These are phyloP conservation scores for Lepetodrilus schrolli DNA, from an alignment of 2,888 invertebrate genomes.

Conservation along the genomic window DNA sequence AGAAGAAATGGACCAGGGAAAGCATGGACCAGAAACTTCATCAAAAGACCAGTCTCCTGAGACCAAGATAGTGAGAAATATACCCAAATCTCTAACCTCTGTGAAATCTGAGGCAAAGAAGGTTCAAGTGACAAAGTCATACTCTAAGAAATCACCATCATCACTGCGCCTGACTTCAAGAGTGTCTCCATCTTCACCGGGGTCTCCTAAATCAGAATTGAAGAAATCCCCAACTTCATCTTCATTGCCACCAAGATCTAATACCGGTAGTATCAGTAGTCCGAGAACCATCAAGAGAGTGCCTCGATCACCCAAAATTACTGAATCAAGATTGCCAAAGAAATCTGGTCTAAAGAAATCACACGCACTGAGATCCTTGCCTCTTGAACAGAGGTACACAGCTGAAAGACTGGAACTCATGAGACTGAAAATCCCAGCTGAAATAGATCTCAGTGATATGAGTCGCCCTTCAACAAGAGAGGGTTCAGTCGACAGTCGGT, in stretches of 20 bases:
- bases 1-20: not conserved
- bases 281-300: not conserved
- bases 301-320: not conserved
- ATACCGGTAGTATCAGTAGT: not conserved
- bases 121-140: not conserved
- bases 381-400: constrained; percentile 5
- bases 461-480: constrained; percentile 34
- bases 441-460: constrained; percentile 14
- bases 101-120: not conserved
- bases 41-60: not conserved
- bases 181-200: not conserved
- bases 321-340: constrained; percentile 13
- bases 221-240: constrained; percentile 16
- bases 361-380: not conserved
- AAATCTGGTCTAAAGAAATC: not conserved
- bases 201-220: not conserved
- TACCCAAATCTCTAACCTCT: constrained; percentile 3
- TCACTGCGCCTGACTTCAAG: not conserved
- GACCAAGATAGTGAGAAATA: not conserved
- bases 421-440: constrained; percentile 17
- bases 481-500: constrained; percentile 42
- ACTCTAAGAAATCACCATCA: constrained; percentile 10
- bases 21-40: not conserved
- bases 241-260: not conserved
- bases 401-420: constrained; percentile 11